phyloP scores from a whole-genome alignment of 2,797 vertebrate genomes.

The Pangasius mekongensis region DNA sequence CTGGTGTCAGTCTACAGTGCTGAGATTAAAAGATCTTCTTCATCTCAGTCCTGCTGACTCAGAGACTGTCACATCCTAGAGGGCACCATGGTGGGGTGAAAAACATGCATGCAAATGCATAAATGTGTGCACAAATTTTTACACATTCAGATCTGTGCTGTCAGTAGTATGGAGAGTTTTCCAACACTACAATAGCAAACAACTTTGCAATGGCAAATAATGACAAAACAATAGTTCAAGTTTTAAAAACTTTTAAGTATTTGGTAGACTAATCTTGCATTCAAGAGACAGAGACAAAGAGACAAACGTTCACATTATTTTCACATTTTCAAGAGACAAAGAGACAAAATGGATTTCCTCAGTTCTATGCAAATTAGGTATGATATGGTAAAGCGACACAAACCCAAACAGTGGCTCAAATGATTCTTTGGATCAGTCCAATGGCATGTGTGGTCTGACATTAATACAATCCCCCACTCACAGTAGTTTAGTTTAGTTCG shows the following conservation, averaged over 20 bases:
- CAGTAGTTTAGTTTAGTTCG: neutral
- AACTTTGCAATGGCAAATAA: neutral
- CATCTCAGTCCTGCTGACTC: conserved; percentile 56
- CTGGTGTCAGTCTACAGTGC: conserved; percentile 53
- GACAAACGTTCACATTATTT: neutral
- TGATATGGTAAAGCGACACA: neutral
- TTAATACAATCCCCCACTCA: neutral
- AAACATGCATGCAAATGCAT: conserved; percentile 11
- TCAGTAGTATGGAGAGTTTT: neutral
- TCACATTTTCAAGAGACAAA: too few relatives aligned
- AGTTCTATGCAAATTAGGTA: neutral
- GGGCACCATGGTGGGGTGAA: conserved; percentile 55
- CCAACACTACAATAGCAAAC: neutral
- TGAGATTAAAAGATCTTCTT: conserved; percentile 59
- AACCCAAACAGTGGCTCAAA: neutral
- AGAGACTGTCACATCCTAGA: conserved; percentile 59
- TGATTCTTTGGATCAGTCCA: neutral
- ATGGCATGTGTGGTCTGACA: neutral
- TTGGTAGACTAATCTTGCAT: neutral
- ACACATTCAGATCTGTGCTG: neutral
- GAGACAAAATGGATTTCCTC: neutral
- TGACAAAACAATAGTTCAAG: neutral
- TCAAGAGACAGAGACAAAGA: neutral
- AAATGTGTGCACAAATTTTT: neutral
- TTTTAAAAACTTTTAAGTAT: neutral